Conservation (phyloP, 2,113 vertebrate genomes). For the Leptodactylus fuscus region DNA sequence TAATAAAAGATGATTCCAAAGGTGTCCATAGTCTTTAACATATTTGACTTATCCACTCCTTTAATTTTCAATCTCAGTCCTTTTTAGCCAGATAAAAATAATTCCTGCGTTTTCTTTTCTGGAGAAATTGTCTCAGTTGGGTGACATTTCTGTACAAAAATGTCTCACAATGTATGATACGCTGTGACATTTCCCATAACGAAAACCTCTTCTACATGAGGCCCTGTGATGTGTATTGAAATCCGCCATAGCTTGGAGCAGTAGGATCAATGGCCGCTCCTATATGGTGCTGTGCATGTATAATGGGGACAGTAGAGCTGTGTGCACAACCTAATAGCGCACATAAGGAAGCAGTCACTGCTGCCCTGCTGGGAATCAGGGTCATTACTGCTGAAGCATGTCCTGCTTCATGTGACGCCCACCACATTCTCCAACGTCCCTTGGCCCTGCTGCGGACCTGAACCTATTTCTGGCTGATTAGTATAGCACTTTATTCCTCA, state of each 20-base stretch:
- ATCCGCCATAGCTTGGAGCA: neutral
- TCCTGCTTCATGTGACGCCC: slow-evolving; percentile 38
- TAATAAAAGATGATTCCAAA: too few relatives aligned
- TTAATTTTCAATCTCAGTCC: too few relatives aligned
- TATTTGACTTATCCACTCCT: too few relatives aligned
- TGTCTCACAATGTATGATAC: too few relatives aligned
- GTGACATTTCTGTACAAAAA: too few relatives aligned
- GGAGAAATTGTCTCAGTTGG: too few relatives aligned
- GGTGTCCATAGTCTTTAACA: too few relatives aligned
- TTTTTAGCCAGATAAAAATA: too few relatives aligned
- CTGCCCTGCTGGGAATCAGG: slow-evolving; percentile 38
- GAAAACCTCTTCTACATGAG: neutral
- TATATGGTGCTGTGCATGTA: neutral
- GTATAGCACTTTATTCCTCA: slow-evolving; percentile 2
- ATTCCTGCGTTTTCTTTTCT: too few relatives aligned
- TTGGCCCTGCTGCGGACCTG: slow-evolving; percentile 16
- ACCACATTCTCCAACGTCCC: neutral
- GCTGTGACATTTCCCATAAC: neutral
- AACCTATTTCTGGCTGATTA: slow-evolving; percentile 16
- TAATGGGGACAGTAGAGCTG: slow-evolving; percentile 1
- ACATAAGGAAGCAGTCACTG: slow-evolving; percentile 46
- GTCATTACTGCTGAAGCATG: slow-evolving; percentile 41
- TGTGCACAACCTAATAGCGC: slow-evolving; percentile 39
- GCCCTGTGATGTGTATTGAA: neutral
- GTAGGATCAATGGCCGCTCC: neutral